Percentiles rank a stretch among this genome's conserved stretches.
These are phyloP conservation scores for Lampropteryx suffumata DNA, from an alignment of 2,888 invertebrate genomes.

Conservation along the genomic window DNA sequence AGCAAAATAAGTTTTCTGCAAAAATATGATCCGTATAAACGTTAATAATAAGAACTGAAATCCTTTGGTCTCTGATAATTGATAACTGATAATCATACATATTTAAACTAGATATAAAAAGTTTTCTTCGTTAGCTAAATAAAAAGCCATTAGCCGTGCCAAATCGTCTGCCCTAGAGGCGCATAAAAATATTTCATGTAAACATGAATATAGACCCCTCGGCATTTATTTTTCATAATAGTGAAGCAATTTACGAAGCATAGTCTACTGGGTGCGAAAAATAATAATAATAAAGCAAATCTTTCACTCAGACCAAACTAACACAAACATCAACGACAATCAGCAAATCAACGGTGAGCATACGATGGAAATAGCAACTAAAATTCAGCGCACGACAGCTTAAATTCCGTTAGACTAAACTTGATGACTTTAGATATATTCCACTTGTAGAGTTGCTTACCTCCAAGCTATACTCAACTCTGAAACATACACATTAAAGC, in stretches of 20 bases:
- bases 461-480: not conserved
- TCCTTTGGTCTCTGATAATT: no score
- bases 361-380: not conserved
- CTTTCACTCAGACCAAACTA: conserved; percentile 15
- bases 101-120: no score
- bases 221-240: conserved; percentile 56
- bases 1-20: no score
- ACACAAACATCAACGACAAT: not conserved
- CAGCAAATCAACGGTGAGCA: not conserved
- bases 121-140: conserved; percentile 7
- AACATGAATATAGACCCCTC: conserved; percentile 61
- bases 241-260: conserved; percentile 69
- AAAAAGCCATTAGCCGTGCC: conserved; percentile 40
- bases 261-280: conserved; percentile 57
- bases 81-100: no score
- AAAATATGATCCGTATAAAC: no score
- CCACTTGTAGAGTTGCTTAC: not conserved
- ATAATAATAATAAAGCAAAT: conserved; percentile 34
- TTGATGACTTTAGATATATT: not conserved
- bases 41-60: no score
- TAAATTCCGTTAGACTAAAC: not conserved
- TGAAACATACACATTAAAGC: not conserved
- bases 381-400: not conserved
- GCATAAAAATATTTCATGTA: conserved; percentile 64
- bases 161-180: conserved; percentile 38